Base-by-base conservation (phyloP, 2,888 invertebrate species). In the Busseola fusca region DNA sequence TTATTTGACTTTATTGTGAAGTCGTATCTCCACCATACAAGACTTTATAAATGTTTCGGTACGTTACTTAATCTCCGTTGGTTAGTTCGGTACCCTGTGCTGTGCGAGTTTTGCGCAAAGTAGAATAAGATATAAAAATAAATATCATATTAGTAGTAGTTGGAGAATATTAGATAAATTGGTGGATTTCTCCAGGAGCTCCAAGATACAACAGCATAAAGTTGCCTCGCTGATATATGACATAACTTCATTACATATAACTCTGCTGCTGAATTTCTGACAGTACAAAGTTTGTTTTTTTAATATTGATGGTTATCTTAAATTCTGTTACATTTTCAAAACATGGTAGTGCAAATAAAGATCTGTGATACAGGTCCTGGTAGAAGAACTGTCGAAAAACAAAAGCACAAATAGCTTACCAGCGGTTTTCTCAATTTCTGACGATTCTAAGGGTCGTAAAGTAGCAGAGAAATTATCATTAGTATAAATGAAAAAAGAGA, bases 351-450 rank as follows among this genome's bases (percentile, higher is more conserved):
- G 16, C 16, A 10, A 54, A 10, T 25, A 10, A 10, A 6, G 42
- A 45, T 27, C 27, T 45, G 18, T 18, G 1, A 30, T 50, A 40
- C 1, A 40, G 14, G 12, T 3, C 9, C n/a, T 37, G 14, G 30
- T n/a, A 30, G 4, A 40, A 58, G 5, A 2, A 42, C n/a, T n/a
- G n/a, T n/a, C n/a, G 18, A 56, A 45, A 27, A 67, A 25, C 21
- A 57, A 27, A 25, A 50, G 4, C 21, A 3, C 9, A 18, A 40
- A 12, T n/a, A 58, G 14, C 58, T 72, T 45, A 72, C 70, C 70
- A 25, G 16, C 1, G 9, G 0, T 21, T 52, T 27, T 3, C n/a
- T 63, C 9, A 1, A 1, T 37, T 37, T 45, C 16, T 16, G 45
- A 18, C 0, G 16, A 48, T 40, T 48, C 21, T 70, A 40, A 48